Percentiles rank a stretch among this genome's conserved stretches.
Conservation (phyloP, 2,888 invertebrate genomes). For the Dynastes maya region DNA sequence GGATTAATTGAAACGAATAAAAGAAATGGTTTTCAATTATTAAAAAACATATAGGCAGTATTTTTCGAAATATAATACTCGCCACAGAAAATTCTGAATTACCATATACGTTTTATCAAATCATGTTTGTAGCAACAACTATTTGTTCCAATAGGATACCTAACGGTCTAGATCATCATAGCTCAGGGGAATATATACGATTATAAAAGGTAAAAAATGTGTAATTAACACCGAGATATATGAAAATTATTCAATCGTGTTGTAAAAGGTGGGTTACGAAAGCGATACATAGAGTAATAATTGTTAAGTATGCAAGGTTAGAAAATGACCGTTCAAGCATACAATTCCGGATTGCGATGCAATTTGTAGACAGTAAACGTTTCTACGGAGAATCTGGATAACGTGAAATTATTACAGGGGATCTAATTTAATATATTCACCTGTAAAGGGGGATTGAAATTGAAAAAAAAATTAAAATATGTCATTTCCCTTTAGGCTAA, state of each 20-base stretch:
- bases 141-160: not conserved
- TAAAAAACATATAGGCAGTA: not conserved
- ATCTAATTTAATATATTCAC: conserved; percentile 3
- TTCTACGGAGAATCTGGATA: not conserved
- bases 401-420: not conserved
- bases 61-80: conserved; percentile 3
- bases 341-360: conserved; percentile 23
- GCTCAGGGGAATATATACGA: not conserved
- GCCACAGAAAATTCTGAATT: not conserved
- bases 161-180: conserved; percentile 1
- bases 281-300: conserved; percentile 10
- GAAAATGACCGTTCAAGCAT: conserved; percentile 24
- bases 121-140: not conserved
- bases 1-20: conserved; percentile 21
- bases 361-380: conserved; percentile 15
- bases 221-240: conserved; percentile 17
- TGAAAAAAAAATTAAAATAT: conserved; percentile 9
- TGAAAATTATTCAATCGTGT: conserved; percentile 29
- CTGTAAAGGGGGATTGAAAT: not conserved
- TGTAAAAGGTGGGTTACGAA: conserved; percentile 13
- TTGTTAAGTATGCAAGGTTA: conserved; percentile 38
- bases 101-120: not conserved
- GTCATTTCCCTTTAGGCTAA: not conserved
- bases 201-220: conserved; percentile 6
- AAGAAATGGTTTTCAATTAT: not conserved